Base-by-base conservation (phyloP, 1,140 invertebrate species). In the Anastrepha ludens region DNA sequence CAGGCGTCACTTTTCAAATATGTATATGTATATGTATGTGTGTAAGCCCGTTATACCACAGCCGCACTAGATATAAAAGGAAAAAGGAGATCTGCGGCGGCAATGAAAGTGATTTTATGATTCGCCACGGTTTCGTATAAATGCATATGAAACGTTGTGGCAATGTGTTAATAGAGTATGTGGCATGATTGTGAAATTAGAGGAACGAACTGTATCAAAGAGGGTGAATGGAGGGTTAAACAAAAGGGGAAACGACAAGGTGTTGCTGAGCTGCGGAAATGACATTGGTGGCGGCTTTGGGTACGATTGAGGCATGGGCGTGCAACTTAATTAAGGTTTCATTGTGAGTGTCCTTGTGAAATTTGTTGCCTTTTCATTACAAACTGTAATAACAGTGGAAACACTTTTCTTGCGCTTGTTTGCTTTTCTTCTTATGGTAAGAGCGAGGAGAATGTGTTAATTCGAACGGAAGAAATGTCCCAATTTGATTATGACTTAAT, bases 401-500 rank as follows among this genome's bases (percentile, higher is more conserved):
- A 29, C 70, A 74, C 70, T 74, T 50, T 74, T 17, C 70, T 74
- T 74, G 2, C 64, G 13, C 41, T 13, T 70, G 41, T 70, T 3
- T 74, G 44, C 2, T 15, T 47, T 39, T 39, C 20, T 44, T 70
- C 13, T 70, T 39, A 44, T 8, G 65, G 39, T 11, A 70, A 70
- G 13, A 29, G 39, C 17, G 2, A 67, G 9, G 1, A 7, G 70
- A 17, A 50, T 74, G 70, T 74, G 70, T 74, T 74, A 74, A 50
- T 50, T 74, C 70, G 41, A 74, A 74, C 70, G 70, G 70, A 74
- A 74, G 70, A 74, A 47, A 74, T 74, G 70, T 74, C 70, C 70
- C 70, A 74, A 74, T 74, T 74, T 74, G 39, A 74, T 74, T 74
- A 74, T 74, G 70, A 74, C 70, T 74, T 74, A 74, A 74, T 74